phyloP scores from a whole-genome alignment of 2,888 invertebrate species.

The Sepioteuthis lessoniana region DNA sequence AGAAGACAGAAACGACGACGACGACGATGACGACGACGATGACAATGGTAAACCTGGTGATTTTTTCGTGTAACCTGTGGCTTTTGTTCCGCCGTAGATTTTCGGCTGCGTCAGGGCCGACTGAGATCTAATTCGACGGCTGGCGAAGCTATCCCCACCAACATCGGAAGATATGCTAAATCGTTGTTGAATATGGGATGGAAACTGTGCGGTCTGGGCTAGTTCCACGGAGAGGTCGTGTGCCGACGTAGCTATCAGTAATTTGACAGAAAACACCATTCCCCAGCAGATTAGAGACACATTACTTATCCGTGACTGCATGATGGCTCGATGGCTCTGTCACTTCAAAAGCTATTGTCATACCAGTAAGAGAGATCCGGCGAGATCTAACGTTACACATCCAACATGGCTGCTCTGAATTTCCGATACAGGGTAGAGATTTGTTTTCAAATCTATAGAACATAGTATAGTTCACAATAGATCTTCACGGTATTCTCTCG shows the following conservation, averaged over 20 bases:
- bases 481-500: background rate
- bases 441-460: conserved; percentile 43
- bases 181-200: conserved; percentile 43
- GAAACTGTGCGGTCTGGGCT: conserved; percentile 37
- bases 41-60: conserved; percentile 34
- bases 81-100: conserved; percentile 21
- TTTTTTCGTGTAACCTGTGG: conserved; percentile 42
- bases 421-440: conserved; percentile 47
- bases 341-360: conserved; percentile 34
- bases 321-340: conserved; percentile 43
- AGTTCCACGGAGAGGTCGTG: conserved; percentile 42
- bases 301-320: conserved; percentile 42
- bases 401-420: conserved; percentile 47
- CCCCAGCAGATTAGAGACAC: conserved; percentile 38
- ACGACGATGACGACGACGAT: background rate
- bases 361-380: conserved; percentile 42
- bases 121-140: conserved; percentile 40
- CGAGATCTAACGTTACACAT: conserved; percentile 40
- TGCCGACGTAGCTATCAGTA: conserved; percentile 40
- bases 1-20: background rate
- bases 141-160: conserved; percentile 35
- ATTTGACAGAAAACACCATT: conserved; percentile 41
- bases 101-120: conserved; percentile 36
- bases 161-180: conserved; percentile 44
- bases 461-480: conserved; percentile 42